Evolutionary conservation across 2,797 vertebrate species (phyloP).

Genomic region (Calcarius lapponicus): DNA sequence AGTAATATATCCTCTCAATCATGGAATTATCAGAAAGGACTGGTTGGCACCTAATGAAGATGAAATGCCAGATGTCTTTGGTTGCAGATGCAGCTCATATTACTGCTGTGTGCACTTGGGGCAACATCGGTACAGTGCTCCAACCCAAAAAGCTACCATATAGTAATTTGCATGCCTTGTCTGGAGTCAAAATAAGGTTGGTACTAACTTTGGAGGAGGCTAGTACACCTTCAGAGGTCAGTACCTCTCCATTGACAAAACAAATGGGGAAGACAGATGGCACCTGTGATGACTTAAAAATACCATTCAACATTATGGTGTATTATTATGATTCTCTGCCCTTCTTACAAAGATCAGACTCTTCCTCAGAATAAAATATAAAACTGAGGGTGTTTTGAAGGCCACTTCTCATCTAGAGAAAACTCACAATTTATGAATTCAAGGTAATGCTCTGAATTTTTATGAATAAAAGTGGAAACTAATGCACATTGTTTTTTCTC

Average conservation of each 20-base stretch:
- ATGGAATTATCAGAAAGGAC: background rate
- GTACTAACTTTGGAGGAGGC: background rate
- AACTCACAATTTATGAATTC: background rate
- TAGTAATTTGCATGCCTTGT: background rate
- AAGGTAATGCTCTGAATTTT: background rate
- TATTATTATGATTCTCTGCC: background rate
- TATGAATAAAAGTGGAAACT: background rate
- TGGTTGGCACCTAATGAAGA: background rate
- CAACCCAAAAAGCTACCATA: background rate
- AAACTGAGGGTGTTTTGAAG: background rate
- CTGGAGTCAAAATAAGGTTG: background rate
- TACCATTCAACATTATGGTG: background rate
- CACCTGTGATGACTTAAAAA: background rate
- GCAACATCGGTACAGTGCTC: rapidly evolving
- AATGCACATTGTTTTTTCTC: background rate
- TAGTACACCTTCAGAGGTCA: slow-evolving; percentile 56
- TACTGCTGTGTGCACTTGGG: background rate
- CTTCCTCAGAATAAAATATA: background rate
- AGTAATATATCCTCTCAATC: background rate
- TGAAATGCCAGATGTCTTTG: background rate
- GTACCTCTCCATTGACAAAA: background rate
- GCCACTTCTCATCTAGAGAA: background rate
- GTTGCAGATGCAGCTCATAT: background rate
- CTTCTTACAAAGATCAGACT: background rate
- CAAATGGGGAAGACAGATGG: slow-evolving; percentile 64